These are phyloP conservation scores for Gibbula magus DNA, from an alignment of 2,888 invertebrate genomes.

Conservation along the genomic window DNA sequence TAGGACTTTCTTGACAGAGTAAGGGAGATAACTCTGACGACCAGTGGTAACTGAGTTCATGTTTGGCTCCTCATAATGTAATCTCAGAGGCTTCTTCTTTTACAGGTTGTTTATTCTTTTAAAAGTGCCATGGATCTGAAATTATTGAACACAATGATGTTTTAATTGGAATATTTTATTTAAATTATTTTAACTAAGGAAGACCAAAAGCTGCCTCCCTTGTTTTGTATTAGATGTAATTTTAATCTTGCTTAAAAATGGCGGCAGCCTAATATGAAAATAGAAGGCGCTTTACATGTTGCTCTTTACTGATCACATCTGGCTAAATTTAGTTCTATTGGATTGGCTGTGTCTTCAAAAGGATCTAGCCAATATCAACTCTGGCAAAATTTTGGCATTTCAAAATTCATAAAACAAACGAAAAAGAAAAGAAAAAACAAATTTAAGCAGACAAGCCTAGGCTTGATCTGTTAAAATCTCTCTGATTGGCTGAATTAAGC, in stretches of 20 bases:
- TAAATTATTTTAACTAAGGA: background rate
- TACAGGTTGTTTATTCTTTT: background rate
- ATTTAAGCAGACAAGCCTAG: no score
- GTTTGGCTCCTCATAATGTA: background rate
- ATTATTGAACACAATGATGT: background rate
- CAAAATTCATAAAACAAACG: no score
- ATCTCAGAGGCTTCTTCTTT: background rate
- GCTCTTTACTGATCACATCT: background rate
- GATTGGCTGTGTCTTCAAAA: no score
- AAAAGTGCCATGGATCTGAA: conserved; percentile 15
- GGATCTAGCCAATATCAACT: background rate
- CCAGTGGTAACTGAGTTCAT: background rate
- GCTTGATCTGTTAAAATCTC: background rate
- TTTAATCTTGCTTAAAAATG: background rate
- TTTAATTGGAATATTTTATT: background rate
- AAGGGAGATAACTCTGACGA: background rate
- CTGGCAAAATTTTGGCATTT: no score
- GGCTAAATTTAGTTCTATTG: background rate
- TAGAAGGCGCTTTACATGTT: conserved; percentile 13
- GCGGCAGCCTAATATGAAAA: background rate
- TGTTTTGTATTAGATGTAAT: background rate
- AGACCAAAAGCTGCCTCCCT: background rate
- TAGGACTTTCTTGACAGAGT: background rate
- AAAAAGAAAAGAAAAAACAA: no score
- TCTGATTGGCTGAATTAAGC: conserved; percentile 10